phyloP scores from a whole-genome alignment of 1,140 invertebrate genomes.

The Diabrotica undecimpunctata region DNA sequence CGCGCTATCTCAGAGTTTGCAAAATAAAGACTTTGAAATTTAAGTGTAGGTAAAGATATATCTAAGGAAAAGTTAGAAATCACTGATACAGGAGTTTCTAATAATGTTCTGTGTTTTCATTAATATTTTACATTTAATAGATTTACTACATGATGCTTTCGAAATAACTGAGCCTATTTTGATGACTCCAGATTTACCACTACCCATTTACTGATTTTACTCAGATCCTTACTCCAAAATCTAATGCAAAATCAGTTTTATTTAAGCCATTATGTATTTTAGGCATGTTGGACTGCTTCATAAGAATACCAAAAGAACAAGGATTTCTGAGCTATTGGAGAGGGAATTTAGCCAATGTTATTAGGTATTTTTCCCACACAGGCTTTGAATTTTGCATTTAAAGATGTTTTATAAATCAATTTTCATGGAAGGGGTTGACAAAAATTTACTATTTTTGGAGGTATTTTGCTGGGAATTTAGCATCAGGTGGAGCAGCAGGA shows the following conservation, averaged over 20 bases:
- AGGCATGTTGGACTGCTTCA: slow-evolving; percentile 84
- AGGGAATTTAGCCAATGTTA: slow-evolving; percentile 91
- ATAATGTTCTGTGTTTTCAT: too few species aligned
- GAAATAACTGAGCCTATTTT: slow-evolving; percentile 14
- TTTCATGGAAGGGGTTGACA: slow-evolving; percentile 80
- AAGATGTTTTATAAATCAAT: slow-evolving; percentile 84
- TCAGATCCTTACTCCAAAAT: neutral
- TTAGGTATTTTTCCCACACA: slow-evolving; percentile 95
- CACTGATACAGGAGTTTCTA: too few species aligned
- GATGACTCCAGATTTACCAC: slow-evolving; percentile 23
- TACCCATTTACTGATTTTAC: slow-evolving; percentile 29
- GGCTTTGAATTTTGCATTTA: slow-evolving; percentile 94
- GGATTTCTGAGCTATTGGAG: slow-evolving; percentile 84
- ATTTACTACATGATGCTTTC: slow-evolving; percentile 8
- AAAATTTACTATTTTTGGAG: slow-evolving; percentile 81
- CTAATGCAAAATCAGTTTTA: neutral
- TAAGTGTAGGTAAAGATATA: too few species aligned
- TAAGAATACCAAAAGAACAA: slow-evolving; percentile 82
- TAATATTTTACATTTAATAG: neutral
- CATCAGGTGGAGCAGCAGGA: slow-evolving; percentile 90
- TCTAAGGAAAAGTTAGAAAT: too few species aligned
- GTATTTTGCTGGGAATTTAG: slow-evolving; percentile 82
- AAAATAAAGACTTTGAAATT: too few species aligned
- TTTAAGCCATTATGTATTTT: slow-evolving; percentile 28
- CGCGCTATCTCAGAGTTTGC: too few species aligned